phyloP scores from a whole-genome alignment of 2,113 vertebrate species.

The cattle (Bos taurus) region ARS-UCD2.0 NC_037328.1:73454001-73454500 shows the following conservation, averaged over 20 bases:
- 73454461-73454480: background rate
- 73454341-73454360: background rate
- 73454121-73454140: background rate
- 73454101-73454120: background rate
- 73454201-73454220: background rate
- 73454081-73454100: background rate
- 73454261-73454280: background rate
- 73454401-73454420: background rate
- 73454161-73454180: background rate
- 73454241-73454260: background rate
- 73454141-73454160: background rate
- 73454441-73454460: background rate
- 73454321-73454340: background rate
- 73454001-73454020: background rate
- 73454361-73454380: background rate
- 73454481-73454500: background rate
- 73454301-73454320: background rate
- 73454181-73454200: background rate
- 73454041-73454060: background rate
- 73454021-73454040: background rate
- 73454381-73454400: background rate
- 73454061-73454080: background rate
- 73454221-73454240: background rate
- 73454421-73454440: background rate
- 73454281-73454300: background rate